These are phyloP conservation scores for Drosophila insularis DNA, from an alignment of 1,140 invertebrate genomes.

Conservation along the genomic window DNA sequence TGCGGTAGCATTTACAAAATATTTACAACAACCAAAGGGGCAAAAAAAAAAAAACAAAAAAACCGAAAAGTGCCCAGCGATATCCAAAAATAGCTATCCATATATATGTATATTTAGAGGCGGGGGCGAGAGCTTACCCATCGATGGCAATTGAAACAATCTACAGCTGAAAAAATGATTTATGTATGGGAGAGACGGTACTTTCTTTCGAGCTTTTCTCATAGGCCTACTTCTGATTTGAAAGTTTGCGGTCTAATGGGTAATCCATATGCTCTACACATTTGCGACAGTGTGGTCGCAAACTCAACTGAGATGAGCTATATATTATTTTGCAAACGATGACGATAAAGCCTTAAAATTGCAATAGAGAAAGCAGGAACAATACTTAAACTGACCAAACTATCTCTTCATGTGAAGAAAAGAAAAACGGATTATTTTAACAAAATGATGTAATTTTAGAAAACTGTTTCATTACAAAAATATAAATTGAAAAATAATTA, in stretches of 20 bases:
- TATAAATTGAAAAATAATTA: no score
- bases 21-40: slow-evolving; percentile 16
- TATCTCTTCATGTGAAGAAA: no score
- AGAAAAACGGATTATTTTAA: no score
- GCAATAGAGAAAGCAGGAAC: no score
- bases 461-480: no score
- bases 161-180: slow-evolving; percentile 63
- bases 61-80: slow-evolving; percentile 27
- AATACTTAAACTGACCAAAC: no score
- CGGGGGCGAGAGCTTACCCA: slow-evolving; percentile 11
- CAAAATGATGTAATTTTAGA: no score
- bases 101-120: slow-evolving; percentile 1
- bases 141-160: slow-evolving; percentile 26
- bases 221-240: slow-evolving; percentile 49
- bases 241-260: slow-evolving; percentile 14
- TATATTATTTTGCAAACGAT: no score
- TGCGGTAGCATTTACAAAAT: slow-evolving; percentile 74
- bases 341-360: no score
- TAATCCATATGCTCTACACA: slow-evolving; percentile 2
- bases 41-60: slow-evolving; percentile 26
- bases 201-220: slow-evolving; percentile 50
- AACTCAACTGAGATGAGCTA: no score
- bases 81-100: slow-evolving; percentile 64
- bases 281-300: no score
- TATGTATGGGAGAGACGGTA: slow-evolving; percentile 61